A percentile compares a stretch with the other conserved stretches of the same genome.
Evolutionary conservation across 2,113 vertebrate genomes (phyloP).

Genomic region (Stegostoma tigrinum): DNA sequence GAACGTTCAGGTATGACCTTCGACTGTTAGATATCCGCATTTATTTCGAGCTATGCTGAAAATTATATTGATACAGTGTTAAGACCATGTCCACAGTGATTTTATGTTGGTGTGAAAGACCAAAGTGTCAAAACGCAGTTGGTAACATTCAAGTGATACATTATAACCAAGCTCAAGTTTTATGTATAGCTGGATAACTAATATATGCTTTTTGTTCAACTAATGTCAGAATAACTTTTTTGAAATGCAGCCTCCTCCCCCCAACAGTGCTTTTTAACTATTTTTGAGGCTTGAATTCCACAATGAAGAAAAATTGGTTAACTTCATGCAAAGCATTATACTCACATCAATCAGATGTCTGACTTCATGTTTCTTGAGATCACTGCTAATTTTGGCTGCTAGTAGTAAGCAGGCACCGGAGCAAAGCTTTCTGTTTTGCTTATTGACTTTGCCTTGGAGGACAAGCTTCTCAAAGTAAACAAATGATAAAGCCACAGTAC

Average conservation of each 20-base stretch:
- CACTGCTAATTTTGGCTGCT: constrained; percentile 95
- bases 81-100: too few relatives aligned
- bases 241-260: background rate
- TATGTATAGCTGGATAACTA: background rate
- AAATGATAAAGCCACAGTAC: constrained; percentile 87
- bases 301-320: background rate
- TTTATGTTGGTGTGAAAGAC: background rate
- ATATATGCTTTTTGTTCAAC: background rate
- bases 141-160: background rate
- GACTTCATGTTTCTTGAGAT: constrained; percentile 87
- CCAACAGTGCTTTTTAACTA: background rate
- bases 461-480: constrained; percentile 98
- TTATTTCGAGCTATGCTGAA: background rate
- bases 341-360: constrained; percentile 94
- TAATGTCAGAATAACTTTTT: background rate
- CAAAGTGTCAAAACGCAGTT: background rate
- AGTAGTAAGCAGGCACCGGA: constrained; percentile 85
- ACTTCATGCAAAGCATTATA: constrained; percentile 34
- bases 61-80: background rate
- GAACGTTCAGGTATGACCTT: background rate
- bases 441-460: constrained; percentile 88
- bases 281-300: background rate
- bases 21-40: background rate
- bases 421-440: constrained; percentile 95
- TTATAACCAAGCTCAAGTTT: background rate